Base-by-base conservation (phyloP, 2,113 vertebrate genomes). In the Arizona elegans region DNA sequence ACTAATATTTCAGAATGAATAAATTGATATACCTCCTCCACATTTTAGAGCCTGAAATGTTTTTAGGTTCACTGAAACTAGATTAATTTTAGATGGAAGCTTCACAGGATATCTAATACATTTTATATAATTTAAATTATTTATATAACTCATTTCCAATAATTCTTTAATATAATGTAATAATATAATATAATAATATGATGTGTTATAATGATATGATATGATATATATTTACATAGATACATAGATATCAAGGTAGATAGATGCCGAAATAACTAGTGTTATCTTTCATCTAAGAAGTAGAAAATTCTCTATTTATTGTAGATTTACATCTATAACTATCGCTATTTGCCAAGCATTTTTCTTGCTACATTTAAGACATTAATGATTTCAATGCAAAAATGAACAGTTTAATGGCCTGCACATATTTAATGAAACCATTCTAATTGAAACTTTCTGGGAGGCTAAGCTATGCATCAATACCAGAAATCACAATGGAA, bases 301-400 rank as follows among this genome's bases (percentile, higher is more conserved):
- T n/a, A 59, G 92, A 92, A 59, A 0, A 0, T 88, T 88, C 21
- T 55, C 86, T 92, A 50, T 59, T 52, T 93, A 58, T 88, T 88
- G 86, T 91, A 29, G 70, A 15, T 94, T 93, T 93, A 93, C 21
- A 94, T 91, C 88, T 92, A 81, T 15, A 92, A 23, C 54, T 92
- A 38, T 94, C 92, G 92, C 53, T 29, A 23, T 52, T 95, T 94
- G 86, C 52, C 92, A 93, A 93, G 50, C 85, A 86, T 92, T 29
- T 95, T 96, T 81, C 85, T 95, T 96, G 86, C 88, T 96, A 90
- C 65, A 93, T 95, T 96, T 96, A 90, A 94, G 65, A 93, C 89
- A 94, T 90, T 95, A 94, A 97, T 94, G 56, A 95, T 95, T 97
- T 95, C 94, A 93, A 92, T 95, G 56, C 87, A 96, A 95, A 96